Base-by-base conservation (phyloP, 92 coral and sea anemone genomes). In the Scolanthus callimorphus region DNA sequence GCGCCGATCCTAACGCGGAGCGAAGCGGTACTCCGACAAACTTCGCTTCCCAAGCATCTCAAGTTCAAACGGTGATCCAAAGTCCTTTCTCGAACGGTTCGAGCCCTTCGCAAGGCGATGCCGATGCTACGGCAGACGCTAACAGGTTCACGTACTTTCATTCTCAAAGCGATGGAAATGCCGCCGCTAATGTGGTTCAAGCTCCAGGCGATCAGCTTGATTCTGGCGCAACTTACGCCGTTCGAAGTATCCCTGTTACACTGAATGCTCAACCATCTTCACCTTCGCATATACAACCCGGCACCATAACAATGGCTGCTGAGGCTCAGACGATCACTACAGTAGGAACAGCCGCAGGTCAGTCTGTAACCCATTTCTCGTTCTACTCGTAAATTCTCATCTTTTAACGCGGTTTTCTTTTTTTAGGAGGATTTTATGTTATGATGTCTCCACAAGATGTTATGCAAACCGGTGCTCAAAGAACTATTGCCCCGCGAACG, bases 381-480 rank as follows among this genome's bases (percentile, higher is more conserved):
- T 25, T 24, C 27, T n/a, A n/a, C n/a, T n/a, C n/a, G n/a, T n/a
- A n/a, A n/a, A n/a, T n/a, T n/a, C n/a, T n/a, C n/a, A n/a, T n/a
- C n/a, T n/a, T n/a, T n/a, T n/a, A n/a, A n/a, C n/a, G n/a, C n/a
- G n/a, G n/a, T n/a, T n/a, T n/a, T n/a, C n/a, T n/a, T n/a, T n/a
- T n/a, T n/a, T n/a, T n/a, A n/a, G n/a, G n/a, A n/a, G n/a, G 92
- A 24, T 94, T 94, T 71, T 94, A 94, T 38, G 99, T 94, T 1
- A 88, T 88, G 96, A 94, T 94, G 99, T 89, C 96, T 25, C 99
- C 99, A 3, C 99, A 94, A 88, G 99, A 94, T 78, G 99, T 94
- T 60, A 84, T 94, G 88, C 99, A 80, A 29, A 78, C 89, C 49
- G 96, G 99, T 58, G 72, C 73, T 31, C 99, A 94, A 49, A 84